phyloP scores from a whole-genome alignment of 2,888 invertebrate genomes.

The Drosophila ezoana region DNA sequence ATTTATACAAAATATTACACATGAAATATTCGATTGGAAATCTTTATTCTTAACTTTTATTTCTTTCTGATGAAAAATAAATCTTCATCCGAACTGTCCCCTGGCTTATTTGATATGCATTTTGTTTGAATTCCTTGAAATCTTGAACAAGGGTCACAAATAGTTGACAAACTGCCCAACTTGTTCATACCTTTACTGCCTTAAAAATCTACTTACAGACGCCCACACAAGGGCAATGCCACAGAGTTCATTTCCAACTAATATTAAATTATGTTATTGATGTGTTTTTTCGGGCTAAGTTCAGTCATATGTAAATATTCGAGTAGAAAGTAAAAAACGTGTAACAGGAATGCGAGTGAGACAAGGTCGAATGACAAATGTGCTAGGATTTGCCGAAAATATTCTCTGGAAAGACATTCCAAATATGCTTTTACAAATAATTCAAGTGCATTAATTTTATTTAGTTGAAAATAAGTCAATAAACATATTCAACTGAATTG shows the following conservation, averaged over 20 bases:
- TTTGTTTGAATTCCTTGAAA: background rate
- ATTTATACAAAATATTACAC: too few relatives aligned
- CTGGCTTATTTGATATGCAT: background rate
- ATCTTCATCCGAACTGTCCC: too few relatives aligned
- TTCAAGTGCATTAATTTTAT: too few relatives aligned
- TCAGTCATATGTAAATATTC: conserved; percentile 31
- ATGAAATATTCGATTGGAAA: too few relatives aligned
- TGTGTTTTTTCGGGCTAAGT: conserved; percentile 17
- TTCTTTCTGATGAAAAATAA: too few relatives aligned
- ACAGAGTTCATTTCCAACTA: conserved; percentile 10
- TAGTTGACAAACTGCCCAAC: too few relatives aligned
- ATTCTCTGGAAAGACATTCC: too few relatives aligned
- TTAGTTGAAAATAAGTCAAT: too few relatives aligned
- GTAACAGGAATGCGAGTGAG: background rate
- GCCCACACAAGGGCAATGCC: background rate
- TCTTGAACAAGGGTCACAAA: conserved; percentile 2
- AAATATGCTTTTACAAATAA: too few relatives aligned
- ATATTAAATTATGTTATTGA: conserved; percentile 29
- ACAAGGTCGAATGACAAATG: conserved; percentile 1
- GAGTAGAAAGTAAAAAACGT: background rate
- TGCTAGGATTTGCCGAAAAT: background rate
- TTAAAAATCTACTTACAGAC: background rate
- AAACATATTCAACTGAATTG: too few relatives aligned
- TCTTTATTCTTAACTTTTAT: background rate
- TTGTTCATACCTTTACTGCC: too few relatives aligned